These are phyloP conservation scores for Platichthys flesus DNA, from an alignment of 2,113 vertebrate species.

Conservation along the genomic window DNA sequence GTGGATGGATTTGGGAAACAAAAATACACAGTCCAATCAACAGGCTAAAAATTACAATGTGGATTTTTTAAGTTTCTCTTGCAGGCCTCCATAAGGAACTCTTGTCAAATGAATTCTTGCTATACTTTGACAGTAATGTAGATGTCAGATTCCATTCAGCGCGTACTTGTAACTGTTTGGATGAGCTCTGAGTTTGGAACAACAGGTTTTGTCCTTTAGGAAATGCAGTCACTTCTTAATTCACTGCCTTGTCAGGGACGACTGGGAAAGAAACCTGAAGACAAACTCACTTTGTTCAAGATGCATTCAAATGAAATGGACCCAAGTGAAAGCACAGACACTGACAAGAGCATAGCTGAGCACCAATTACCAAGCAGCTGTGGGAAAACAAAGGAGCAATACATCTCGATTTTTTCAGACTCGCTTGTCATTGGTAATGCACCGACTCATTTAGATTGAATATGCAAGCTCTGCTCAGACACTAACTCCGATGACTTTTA, in stretches of 20 bases:
- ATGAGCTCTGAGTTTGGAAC: not conserved
- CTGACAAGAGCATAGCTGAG: not conserved
- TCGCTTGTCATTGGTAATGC: not conserved
- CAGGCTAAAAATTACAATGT: too few relatives aligned
- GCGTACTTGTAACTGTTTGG: not conserved
- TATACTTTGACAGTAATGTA: not conserved
- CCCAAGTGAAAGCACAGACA: not conserved
- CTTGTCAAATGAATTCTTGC: too few relatives aligned
- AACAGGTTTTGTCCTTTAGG: too few relatives aligned
- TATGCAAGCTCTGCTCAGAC: not conserved
- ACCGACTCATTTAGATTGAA: not conserved
- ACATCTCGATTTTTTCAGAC: not conserved
- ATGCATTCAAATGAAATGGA: not conserved
- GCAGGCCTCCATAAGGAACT: not conserved
- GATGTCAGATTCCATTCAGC: not conserved
- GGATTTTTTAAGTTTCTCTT: not conserved
- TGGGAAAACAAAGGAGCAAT: not conserved
- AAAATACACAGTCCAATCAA: not conserved
- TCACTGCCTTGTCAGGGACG: too few relatives aligned
- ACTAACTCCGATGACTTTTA: not conserved
- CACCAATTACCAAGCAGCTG: not conserved
- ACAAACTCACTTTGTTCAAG: not conserved
- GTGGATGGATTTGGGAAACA: too few relatives aligned
- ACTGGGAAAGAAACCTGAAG: not conserved
- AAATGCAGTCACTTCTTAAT: too few relatives aligned